Base-by-base conservation (phyloP, 2,113 vertebrate genomes). In the Alectura lathami region DNA sequence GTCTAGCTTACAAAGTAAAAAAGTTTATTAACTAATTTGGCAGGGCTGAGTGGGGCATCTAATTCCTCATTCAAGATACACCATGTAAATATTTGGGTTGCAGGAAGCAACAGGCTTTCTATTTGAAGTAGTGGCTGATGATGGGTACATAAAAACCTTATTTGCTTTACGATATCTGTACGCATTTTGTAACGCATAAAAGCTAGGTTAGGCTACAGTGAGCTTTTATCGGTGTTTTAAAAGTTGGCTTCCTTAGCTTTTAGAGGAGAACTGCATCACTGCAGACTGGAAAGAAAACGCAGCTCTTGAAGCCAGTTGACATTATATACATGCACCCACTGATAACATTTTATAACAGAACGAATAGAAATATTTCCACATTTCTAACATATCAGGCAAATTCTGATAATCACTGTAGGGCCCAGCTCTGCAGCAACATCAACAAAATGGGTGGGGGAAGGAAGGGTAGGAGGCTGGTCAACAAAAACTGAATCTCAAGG, bases 41-140 rank as follows among this genome's bases (percentile, higher is more conserved):
- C 76, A 93, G 80, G 93, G 60, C 89, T 91, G 89, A 92, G 94
- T n/a, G 57, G 89, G 82, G 72, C 82, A 96, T 89, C 94, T 67
- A 93, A 95, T 91, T 87, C 93, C 86, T 92, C 92, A 93, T 94
- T 96, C 94, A 85, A 95, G 87, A 70, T 88, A 95, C 86, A 88
- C 93, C 94, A 86, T 73, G 94, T 95, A 98, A 98, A 98, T 98
- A 98, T 97, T 98, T 97, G 96, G 89, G 93, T 91, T 97, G 95
- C 96, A 96, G n/a, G 91, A 96, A 97, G 96, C 92, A 89, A 96
- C 42, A 36, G 67, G 47, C 34, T 96, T 96, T 97, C 97, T 97
- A 89, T 98, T 97, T 97, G 97, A 96, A 97, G 93, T 97, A 96
- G 96, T 60, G 91, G 96, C 96, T 96, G 93, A 97, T 93, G 95